A percentile compares a stretch with the other conserved stretches of the same genome.
Conservation (phyloP, 2,797 vertebrate species). For the Pogonophryne albipinna region DNA sequence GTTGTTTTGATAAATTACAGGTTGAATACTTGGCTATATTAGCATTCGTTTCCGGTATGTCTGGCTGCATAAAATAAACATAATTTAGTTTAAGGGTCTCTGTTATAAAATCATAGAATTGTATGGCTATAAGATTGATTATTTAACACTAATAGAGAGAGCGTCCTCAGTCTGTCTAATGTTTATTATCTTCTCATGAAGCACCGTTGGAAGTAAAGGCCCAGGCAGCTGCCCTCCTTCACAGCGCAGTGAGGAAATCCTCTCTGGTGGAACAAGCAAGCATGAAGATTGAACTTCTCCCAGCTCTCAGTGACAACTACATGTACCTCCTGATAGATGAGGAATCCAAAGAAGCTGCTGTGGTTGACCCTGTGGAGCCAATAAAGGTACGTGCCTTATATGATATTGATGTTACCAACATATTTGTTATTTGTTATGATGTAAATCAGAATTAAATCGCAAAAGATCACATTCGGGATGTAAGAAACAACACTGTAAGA, state of each 20-base stretch:
- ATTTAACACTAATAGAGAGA: too few species aligned
- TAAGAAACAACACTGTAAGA: neutral
- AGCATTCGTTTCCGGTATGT: neutral
- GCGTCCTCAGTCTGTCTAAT: neutral
- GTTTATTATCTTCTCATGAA: conserved; percentile 25
- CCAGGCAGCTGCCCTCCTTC: conserved; percentile 74
- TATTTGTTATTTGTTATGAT: neutral
- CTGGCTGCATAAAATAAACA: neutral
- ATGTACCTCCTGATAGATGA: conserved; percentile 97
- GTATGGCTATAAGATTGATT: accelerated
- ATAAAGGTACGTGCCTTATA: conserved; percentile 86
- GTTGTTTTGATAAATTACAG: neutral
- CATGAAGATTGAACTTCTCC: conserved; percentile 95
- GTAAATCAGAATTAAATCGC: neutral
- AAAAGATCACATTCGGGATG: neutral
- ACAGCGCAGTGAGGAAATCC: conserved; percentile 79
- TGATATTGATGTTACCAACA: too few species aligned
- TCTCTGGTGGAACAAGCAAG: conserved; percentile 80
- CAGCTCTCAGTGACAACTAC: conserved; percentile 97
- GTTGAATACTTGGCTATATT: neutral
- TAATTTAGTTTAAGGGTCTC: neutral
- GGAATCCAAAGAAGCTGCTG: conserved; percentile 92
- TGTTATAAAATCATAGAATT: neutral
- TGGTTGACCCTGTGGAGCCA: conserved; percentile 96
- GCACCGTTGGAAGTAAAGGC: conserved; percentile 69